Evolutionary conservation across 2,888 invertebrate species (phyloP).

Genomic region (Notodonta ziczac): DNA sequence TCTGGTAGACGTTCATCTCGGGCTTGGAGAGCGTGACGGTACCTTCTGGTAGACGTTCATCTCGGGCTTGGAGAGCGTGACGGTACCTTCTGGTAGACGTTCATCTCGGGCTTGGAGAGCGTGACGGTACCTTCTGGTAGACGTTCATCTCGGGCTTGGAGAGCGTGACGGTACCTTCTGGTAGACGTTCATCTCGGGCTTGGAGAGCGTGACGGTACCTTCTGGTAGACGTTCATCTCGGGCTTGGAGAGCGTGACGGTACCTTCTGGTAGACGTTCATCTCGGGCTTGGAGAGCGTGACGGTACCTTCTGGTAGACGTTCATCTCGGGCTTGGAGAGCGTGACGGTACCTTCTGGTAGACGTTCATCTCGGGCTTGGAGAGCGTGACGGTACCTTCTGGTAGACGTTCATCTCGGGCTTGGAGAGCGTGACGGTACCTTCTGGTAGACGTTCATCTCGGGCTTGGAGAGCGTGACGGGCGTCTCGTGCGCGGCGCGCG

Average conservation of each 20-base stretch:
- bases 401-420: slow-evolving; percentile 90
- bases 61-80: slow-evolving; percentile 88
- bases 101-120: slow-evolving; percentile 88
- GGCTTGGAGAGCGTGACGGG: slow-evolving; percentile 87
- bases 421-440: slow-evolving; percentile 75
- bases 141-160: slow-evolving; percentile 89
- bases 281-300: slow-evolving; percentile 88
- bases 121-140: no score
- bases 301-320: no score
- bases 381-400: slow-evolving; percentile 88
- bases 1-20: slow-evolving; percentile 91
- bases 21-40: slow-evolving; percentile 87
- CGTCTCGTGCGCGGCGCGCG: slow-evolving; percentile 82
- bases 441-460: slow-evolving; percentile 90
- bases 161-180: slow-evolving; percentile 88
- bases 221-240: slow-evolving; percentile 91
- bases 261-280: slow-evolving; percentile 91
- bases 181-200: slow-evolving; percentile 90
- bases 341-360: no score
- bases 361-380: slow-evolving; percentile 89
- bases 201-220: slow-evolving; percentile 87
- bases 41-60: slow-evolving; percentile 91
- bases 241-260: slow-evolving; percentile 87
- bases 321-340: slow-evolving; percentile 88
- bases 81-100: no score